Percentiles rank a stretch among this genome's conserved stretches.
Conservation (phyloP, 2,888 invertebrate genomes). For the Protodeltote pygarga region DNA sequence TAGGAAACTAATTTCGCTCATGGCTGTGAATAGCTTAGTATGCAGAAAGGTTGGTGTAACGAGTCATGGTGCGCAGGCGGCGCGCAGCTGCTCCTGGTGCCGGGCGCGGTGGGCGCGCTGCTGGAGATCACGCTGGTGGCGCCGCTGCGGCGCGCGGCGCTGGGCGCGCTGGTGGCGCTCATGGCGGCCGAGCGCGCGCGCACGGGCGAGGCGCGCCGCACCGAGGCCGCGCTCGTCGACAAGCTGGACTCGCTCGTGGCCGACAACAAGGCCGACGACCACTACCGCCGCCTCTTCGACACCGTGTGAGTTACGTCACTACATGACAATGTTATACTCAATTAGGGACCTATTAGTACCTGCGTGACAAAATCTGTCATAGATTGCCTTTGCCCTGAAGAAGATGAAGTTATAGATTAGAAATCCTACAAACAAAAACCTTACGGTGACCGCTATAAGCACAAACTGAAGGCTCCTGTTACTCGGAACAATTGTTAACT, state of each 20-base stretch:
- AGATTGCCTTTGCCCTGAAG: too few relatives aligned
- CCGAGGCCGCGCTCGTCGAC: slow-evolving; percentile 97
- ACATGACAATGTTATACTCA: neutral
- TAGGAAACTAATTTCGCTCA: too few relatives aligned
- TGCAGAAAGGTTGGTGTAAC: too few relatives aligned
- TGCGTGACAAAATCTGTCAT: too few relatives aligned
- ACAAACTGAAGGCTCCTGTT: too few relatives aligned
- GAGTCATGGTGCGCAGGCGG: slow-evolving; percentile 86
- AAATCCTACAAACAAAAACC: too few relatives aligned
- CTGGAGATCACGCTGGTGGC: slow-evolving; percentile 97
- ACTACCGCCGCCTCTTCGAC: slow-evolving; percentile 96
- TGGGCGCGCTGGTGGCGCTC: slow-evolving; percentile 97
- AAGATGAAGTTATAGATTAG: too few relatives aligned
- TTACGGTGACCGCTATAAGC: too few relatives aligned
- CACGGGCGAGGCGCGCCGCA: slow-evolving; percentile 95
- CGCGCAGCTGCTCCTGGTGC: slow-evolving; percentile 95
- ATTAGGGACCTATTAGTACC: too few relatives aligned
- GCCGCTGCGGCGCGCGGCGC: slow-evolving; percentile 95
- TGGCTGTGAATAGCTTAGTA: too few relatives aligned
- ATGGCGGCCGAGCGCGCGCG: slow-evolving; percentile 96
- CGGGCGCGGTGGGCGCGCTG: slow-evolving; percentile 97
- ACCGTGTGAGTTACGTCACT: slow-evolving; percentile 92
- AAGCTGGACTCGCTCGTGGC: slow-evolving; percentile 97
- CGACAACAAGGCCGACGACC: slow-evolving; percentile 97
- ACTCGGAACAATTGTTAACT: too few relatives aligned